Conservation (phyloP, 2,888 invertebrate genomes). For the Hipparchia sbordonii region DNA sequence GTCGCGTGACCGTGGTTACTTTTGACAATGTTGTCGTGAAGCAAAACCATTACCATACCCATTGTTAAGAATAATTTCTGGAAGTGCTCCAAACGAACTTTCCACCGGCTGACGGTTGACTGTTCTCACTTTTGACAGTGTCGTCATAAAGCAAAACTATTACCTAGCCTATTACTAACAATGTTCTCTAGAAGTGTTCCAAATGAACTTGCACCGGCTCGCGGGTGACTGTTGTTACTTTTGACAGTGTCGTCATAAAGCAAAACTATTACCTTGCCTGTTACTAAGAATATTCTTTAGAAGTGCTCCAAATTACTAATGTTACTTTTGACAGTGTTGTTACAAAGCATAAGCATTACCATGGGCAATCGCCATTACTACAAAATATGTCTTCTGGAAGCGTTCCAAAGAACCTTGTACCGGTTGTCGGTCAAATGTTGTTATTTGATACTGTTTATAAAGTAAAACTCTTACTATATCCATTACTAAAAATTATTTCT, state of each 20-base stretch:
- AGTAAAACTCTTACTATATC: background rate
- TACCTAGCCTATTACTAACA: conserved; percentile 37
- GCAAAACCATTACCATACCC: conserved; percentile 40
- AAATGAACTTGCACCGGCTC: conserved; percentile 43
- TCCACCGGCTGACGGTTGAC: conserved; percentile 43
- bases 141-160: conserved; percentile 43
- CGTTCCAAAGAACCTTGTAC: too few relatives aligned
- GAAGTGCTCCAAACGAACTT: conserved; percentile 51
- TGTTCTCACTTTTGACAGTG: conserved; percentile 32
- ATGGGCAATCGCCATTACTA: conserved; percentile 12
- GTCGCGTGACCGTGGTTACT: conserved; percentile 44
- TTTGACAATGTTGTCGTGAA: conserved; percentile 44
- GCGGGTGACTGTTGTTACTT: conserved; percentile 34
- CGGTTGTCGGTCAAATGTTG: too few relatives aligned
- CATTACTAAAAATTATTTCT: conserved; percentile 39
- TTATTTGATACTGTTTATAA: too few relatives aligned
- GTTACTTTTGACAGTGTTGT: conserved; percentile 45
- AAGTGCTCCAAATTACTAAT: conserved; percentile 48
- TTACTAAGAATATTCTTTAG: conserved; percentile 45
- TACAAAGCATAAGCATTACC: conserved; percentile 40
- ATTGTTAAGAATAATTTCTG: conserved; percentile 42
- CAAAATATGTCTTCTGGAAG: too few relatives aligned
- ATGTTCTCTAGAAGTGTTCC: conserved; percentile 53
- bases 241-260: conserved; percentile 44
- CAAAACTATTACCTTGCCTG: conserved; percentile 40